Evolutionary conservation across 2,113 vertebrate genomes (phyloP).

Genomic region (Protomyctophum bolini): DNA sequence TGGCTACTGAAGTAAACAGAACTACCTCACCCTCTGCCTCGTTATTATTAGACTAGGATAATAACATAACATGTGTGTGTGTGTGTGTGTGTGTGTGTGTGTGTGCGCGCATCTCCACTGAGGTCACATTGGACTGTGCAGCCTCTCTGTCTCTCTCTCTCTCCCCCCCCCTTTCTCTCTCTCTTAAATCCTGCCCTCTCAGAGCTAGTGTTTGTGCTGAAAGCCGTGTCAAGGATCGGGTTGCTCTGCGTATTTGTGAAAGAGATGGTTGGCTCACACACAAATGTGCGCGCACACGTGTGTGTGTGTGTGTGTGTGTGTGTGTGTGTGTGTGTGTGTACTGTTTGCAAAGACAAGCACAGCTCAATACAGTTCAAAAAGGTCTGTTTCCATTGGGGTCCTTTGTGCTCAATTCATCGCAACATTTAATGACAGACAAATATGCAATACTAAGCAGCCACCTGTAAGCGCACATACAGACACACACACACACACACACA

Average conservation of each 20-base stretch:
- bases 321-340: too few relatives aligned
- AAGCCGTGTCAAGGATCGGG: slow-evolving; percentile 63
- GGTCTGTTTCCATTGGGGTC: too few relatives aligned
- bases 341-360: too few relatives aligned
- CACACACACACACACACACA: neutral
- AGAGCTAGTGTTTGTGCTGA: slow-evolving; percentile 55
- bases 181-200: slow-evolving; percentile 56
- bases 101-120: neutral
- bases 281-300: neutral
- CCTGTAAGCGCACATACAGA: neutral
- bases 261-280: slow-evolving; percentile 22
- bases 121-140: slow-evolving; percentile 57
- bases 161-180: slow-evolving; percentile 41
- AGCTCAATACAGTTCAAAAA: too few relatives aligned
- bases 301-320: too few relatives aligned
- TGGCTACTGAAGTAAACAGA: too few relatives aligned
- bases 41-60: too few relatives aligned
- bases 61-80: too few relatives aligned
- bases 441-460: too few relatives aligned
- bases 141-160: slow-evolving; percentile 15
- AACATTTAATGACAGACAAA: too few relatives aligned
- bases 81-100: neutral
- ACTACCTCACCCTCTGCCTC: too few relatives aligned
- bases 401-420: too few relatives aligned
- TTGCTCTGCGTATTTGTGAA: slow-evolving; percentile 41